Base-by-base conservation (phyloP, 64 coral and sea anemone species). In the Porites australiensis region DNA sequence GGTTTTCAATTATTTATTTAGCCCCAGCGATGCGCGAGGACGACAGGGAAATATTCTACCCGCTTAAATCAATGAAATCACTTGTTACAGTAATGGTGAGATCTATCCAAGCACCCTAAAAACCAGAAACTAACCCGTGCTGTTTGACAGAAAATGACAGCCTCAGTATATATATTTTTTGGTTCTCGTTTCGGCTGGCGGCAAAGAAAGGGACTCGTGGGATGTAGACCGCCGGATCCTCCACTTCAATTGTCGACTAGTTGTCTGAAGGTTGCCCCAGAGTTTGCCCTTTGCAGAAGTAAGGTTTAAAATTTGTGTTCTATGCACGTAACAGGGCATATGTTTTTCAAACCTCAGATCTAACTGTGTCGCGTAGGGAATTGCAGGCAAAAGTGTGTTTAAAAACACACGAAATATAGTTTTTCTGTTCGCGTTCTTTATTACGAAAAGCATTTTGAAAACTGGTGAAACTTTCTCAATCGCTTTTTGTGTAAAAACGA, bases 51-150 rank as follows among this genome's bases (percentile, higher is more conserved):
- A 84, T 20, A 50, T 51, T 47, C 51, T n/a, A 63, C 81, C 79
- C 27, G 58, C 65, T 82, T 47, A 18, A 11, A 5, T 84, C 45
- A 51, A 84, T 84, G 63, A 68, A 84, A 21, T 68, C 44, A 64
- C 79, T 82, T 82, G 58, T 62, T 44, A 15, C 55, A 46, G 60
- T 84, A 11, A 84, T 84, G 45, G 62, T 49, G 13, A 68, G 9
- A 6, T 64, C 79, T 82, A 64, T 82, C 60, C 22, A 14, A 82
- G 58, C 79, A 82, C 79, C 79, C 14, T 48, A 19, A 58, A 78
- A 13, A 19, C 21, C 19, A 20, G 51, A 9, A 23, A 78, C 54
- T 9, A 65, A 82, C 79, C 59, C 19, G 59, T 5, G 14, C 59
- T 8, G 44, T 3, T 18, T 4, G 50, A 84, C 50, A 49, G 44